These are phyloP conservation scores for Onychostruthus taczanowskii DNA, from an alignment of 2,113 vertebrate species.

Conservation along the genomic window DNA sequence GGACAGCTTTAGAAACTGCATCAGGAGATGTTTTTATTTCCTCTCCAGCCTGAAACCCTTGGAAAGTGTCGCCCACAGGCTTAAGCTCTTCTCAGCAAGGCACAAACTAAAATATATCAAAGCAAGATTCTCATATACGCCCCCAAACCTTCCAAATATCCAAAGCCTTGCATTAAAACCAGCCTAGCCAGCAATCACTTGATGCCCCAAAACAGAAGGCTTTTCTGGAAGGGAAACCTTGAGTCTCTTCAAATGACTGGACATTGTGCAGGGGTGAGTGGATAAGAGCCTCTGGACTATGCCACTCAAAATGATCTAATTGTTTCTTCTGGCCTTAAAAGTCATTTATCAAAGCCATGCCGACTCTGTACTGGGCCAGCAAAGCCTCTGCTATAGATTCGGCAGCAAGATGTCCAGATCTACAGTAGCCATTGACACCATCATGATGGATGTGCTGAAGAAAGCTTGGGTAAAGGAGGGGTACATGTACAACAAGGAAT, in stretches of 20 bases:
- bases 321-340: background rate
- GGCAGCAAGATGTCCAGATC: background rate
- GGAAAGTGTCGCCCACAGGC: background rate
- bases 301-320: background rate
- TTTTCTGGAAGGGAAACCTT: background rate
- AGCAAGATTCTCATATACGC: background rate
- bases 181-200: background rate
- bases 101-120: slow-evolving; percentile 5
- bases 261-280: background rate
- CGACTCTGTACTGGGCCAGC: fast-evolving
- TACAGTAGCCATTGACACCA: background rate
- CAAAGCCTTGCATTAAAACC: background rate
- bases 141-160: background rate
- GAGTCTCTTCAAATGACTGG: background rate
- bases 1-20: background rate
- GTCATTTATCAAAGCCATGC: background rate
- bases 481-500: background rate
- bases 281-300: background rate
- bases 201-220: background rate
- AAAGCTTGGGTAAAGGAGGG: background rate
- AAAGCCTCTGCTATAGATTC: background rate
- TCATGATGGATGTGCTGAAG: background rate
- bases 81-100: slow-evolving; percentile 3
- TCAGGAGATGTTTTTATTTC: background rate
- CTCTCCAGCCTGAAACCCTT: background rate